phyloP scores from a whole-genome alignment of 2,888 invertebrate species.

The Sesia apiformis region DNA sequence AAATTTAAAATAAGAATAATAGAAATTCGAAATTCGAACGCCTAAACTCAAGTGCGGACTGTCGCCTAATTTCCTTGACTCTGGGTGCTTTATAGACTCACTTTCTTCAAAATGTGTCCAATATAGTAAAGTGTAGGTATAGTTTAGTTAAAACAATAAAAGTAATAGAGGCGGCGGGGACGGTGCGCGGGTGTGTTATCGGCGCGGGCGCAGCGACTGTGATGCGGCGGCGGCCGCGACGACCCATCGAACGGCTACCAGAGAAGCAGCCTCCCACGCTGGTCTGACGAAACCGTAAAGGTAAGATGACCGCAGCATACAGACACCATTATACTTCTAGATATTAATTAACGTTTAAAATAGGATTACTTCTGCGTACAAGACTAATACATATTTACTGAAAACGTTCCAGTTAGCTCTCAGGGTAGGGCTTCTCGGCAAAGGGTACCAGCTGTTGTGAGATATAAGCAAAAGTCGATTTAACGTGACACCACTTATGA shows the following conservation, averaged over 20 bases:
- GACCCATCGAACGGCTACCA: constrained; percentile 27
- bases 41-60: constrained; percentile 30
- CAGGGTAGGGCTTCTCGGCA: too few relatives aligned
- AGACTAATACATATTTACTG: too few relatives aligned
- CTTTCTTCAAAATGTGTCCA: constrained; percentile 26
- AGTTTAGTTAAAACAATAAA: constrained; percentile 15
- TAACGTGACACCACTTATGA: too few relatives aligned
- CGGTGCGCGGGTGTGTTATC: constrained; percentile 30
- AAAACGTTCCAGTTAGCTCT: too few relatives aligned
- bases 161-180: constrained; percentile 25
- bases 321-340: neutral
- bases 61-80: constrained; percentile 12
- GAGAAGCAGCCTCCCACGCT: constrained; percentile 27
- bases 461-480: too few relatives aligned
- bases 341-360: too few relatives aligned
- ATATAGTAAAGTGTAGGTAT: constrained; percentile 19
- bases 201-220: constrained; percentile 33
- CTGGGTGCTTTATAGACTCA: constrained; percentile 40
- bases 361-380: too few relatives aligned
- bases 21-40: constrained; percentile 18
- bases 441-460: too few relatives aligned
- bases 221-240: constrained; percentile 54
- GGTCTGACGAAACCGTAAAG: constrained; percentile 68
- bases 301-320: constrained; percentile 25
- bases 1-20: constrained; percentile 15